These are phyloP conservation scores for Petrophora chlorosata DNA, from an alignment of 2,888 invertebrate species.

Conservation along the genomic window DNA sequence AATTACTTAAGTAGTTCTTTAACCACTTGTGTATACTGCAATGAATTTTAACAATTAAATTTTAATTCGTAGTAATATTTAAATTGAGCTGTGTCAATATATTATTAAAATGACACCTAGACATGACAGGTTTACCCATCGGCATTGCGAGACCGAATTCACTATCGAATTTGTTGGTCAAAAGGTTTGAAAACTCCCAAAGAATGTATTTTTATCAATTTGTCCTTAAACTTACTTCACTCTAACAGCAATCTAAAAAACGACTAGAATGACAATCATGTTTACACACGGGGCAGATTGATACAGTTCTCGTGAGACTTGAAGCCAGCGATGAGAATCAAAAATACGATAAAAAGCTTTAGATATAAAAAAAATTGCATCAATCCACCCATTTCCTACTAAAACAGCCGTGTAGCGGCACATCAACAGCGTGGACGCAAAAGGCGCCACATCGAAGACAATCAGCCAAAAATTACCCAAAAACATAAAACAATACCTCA, in stretches of 20 bases:
- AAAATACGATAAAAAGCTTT: neutral
- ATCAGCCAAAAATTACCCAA: slow-evolving; percentile 69
- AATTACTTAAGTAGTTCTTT: too few species aligned
- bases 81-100: too few species aligned
- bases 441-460: slow-evolving; percentile 76
- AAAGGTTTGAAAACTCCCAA: too few species aligned
- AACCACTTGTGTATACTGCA: too few species aligned
- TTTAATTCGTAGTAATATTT: too few species aligned
- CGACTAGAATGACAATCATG: slow-evolving; percentile 58
- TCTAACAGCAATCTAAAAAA: slow-evolving; percentile 48
- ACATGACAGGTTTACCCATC: too few species aligned
- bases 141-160: too few species aligned
- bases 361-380: slow-evolving; percentile 44
- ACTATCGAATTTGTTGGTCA: too few species aligned
- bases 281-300: slow-evolving; percentile 63
- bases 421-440: slow-evolving; percentile 71
- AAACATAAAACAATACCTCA: slow-evolving; percentile 76
- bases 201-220: slow-evolving; percentile 57
- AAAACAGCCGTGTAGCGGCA: slow-evolving; percentile 59
- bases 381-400: slow-evolving; percentile 72
- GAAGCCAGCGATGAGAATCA: neutral
- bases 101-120: too few species aligned
- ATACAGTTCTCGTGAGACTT: slow-evolving; percentile 48
- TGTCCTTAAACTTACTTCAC: slow-evolving; percentile 53
- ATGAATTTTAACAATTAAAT: too few species aligned